Evolutionary conservation across 2,113 vertebrate genomes (phyloP), one percentile per base, ranked within the genome.

Genomic region (Xenotilapia flavipinnis): DNA sequence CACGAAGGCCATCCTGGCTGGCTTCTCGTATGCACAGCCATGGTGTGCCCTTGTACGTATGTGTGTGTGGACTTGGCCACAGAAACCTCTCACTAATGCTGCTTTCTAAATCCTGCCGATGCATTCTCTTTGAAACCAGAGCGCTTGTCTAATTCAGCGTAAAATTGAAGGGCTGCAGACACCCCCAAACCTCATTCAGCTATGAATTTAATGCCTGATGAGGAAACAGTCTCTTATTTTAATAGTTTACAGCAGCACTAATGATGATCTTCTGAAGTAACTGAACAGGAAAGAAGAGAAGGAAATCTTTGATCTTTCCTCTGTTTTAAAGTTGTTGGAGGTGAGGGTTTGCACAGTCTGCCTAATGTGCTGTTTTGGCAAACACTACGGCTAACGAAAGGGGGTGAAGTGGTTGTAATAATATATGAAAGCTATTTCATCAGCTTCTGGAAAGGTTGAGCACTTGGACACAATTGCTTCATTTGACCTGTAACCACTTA

Each of bases 351-450:
- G 33, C 21, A 19, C 42, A 40, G 42, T 53, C 58, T 85, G 70
- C 33, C 21, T 65, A n/a, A 28, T 62, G 6, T 86, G 55, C 47
- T 62, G 23, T 19, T 83, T 80, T 79, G 85, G 82, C 90, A 89
- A 65, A n/a, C 75, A 11, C 55, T 26, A 10, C 14, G 6, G 38
- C 68, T 85, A 89, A 77, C 42, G 86, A 83, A 89, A 45, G 65
- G 81, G 80, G 19, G 36, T 70, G 80, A 83, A 31, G 79, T 21
- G 53, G 55, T 38, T 73, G 77, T 81, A 91, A 95, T 93, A 94
- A 89, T 93, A 90, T 92, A 92, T 82, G 84, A 91, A 91, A 91
- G 89, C 86, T 85, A 83, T 87, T 90, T 90, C 60, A 49, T 12
- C 12, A 28, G 42, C 58, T 85, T 89, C 79, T 70, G 81, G 79